Conservation (phyloP, 2,888 invertebrate species). For the Morpho helenor region DNA sequence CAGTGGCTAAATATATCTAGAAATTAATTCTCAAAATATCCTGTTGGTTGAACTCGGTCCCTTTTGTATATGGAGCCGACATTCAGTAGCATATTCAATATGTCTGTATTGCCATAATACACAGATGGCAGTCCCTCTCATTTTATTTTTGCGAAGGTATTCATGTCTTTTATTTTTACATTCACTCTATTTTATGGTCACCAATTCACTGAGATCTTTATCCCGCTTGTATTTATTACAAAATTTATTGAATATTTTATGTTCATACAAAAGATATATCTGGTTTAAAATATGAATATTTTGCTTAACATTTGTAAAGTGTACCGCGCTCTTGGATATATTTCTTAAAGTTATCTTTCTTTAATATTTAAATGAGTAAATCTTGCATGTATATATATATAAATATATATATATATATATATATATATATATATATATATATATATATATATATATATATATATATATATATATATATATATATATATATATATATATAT, state of each 20-base stretch:
- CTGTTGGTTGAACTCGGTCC: no score
- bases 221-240: slow-evolving; percentile 21
- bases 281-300: slow-evolving; percentile 1
- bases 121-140: slow-evolving; percentile 17
- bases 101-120: slow-evolving; percentile 23
- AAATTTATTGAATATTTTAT: slow-evolving; percentile 18
- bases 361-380: neutral
- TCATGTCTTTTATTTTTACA: slow-evolving; percentile 24
- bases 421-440: no score
- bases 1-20: no score
- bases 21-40: no score
- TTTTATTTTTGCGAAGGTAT: slow-evolving; percentile 30
- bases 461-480: neutral
- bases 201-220: slow-evolving; percentile 25
- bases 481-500: neutral
- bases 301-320: slow-evolving; percentile 2
- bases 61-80: no score
- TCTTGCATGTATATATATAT: neutral
- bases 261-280: slow-evolving; percentile 6
- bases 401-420: no score
- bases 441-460: neutral
- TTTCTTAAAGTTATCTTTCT: neutral
- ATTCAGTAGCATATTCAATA: no score
- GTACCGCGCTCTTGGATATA: neutral
- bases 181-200: slow-evolving; percentile 32